phyloP scores from a whole-genome alignment of 2,797 vertebrate species.

The Gastrophryne carolinensis region DNA sequence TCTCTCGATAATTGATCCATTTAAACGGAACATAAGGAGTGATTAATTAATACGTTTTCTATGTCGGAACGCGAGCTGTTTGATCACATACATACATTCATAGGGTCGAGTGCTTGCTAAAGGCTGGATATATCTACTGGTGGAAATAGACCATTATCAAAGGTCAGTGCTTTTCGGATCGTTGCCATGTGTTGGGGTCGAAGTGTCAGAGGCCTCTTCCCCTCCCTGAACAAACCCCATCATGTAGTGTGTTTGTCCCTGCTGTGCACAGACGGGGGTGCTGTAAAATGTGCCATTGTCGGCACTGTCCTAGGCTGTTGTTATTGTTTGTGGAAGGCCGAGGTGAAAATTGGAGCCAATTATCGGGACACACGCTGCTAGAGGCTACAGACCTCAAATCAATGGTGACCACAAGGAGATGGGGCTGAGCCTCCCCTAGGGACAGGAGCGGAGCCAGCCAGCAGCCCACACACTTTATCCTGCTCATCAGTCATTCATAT shows the following conservation, averaged over 20 bases:
- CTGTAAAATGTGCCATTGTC: slow-evolving; percentile 1
- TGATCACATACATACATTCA: no score
- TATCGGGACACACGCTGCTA: slow-evolving; percentile 43
- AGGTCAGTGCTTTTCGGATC: not conserved
- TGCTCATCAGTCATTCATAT: not conserved
- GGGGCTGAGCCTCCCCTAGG: not conserved
- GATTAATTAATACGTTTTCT: no score
- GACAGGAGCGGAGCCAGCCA: not conserved
- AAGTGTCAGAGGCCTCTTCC: no score
- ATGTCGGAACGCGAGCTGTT: no score
- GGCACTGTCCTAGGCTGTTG: not conserved
- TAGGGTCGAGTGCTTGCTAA: no score
- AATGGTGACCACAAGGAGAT: slow-evolving; percentile 43
- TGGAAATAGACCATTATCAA: no score
- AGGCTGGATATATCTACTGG: no score
- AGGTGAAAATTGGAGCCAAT: slow-evolving; percentile 50
- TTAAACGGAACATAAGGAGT: no score
- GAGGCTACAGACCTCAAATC: slow-evolving; percentile 42
- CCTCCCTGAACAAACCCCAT: not conserved
- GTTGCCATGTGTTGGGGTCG: no score
- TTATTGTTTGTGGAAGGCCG: slow-evolving; percentile 28
- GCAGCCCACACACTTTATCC: not conserved
- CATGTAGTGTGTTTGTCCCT: slow-evolving; percentile 29
- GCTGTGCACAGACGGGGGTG: slow-evolving; percentile 24
- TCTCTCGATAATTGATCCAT: no score